These are phyloP conservation scores for Hypomecis atomaria DNA, from an alignment of 2,888 invertebrate species.

Conservation along the genomic window DNA sequence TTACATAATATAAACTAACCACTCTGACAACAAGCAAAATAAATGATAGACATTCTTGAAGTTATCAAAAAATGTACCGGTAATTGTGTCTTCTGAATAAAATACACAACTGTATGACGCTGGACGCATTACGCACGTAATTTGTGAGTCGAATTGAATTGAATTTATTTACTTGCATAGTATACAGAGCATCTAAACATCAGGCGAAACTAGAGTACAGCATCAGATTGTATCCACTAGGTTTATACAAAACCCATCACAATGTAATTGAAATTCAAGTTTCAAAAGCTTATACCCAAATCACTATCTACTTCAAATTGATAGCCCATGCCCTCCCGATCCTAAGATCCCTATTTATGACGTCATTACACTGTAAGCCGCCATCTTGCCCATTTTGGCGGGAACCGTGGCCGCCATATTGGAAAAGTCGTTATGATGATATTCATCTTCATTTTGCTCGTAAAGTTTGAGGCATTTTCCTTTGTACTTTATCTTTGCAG, in stretches of 20 bases:
- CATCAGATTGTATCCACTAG: no score
- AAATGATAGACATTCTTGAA: no score
- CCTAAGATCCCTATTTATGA: conserved; percentile 40
- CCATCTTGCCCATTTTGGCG: conserved; percentile 39
- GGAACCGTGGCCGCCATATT: conserved; percentile 32
- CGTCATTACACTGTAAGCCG: conserved; percentile 34
- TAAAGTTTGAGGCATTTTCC: conserved; percentile 1
- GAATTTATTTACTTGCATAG: no score
- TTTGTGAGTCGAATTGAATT: no score
- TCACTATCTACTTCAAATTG: conserved; percentile 18
- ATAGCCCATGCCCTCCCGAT: conserved; percentile 20
- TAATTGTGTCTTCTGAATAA: no score
- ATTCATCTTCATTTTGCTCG: conserved; percentile 6
- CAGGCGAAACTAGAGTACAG: no score
- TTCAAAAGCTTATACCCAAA: neutral
- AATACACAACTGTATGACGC: no score
- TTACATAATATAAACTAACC: no score
- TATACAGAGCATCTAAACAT: no score
- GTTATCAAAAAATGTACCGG: no score
- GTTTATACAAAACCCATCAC: neutral
- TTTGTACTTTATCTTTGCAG: neutral
- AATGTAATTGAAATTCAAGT: neutral
- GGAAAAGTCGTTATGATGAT: conserved; percentile 24
- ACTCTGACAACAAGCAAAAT: no score
- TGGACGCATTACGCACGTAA: no score